Evolutionary conservation across 2,113 vertebrate genomes (phyloP).

Genomic region (Serilophus lunatus): DNA sequence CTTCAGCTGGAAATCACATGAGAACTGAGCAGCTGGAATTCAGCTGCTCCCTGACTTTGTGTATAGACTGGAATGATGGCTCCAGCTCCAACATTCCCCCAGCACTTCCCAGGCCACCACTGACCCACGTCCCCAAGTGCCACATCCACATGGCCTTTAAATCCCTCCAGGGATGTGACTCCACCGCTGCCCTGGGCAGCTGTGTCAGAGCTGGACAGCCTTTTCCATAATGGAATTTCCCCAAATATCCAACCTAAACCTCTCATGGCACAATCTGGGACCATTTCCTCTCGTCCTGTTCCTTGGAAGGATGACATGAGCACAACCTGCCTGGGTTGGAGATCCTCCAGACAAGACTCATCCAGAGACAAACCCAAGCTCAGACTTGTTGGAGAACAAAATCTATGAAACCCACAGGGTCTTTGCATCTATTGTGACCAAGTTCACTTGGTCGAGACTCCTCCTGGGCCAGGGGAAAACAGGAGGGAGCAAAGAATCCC

Average conservation of each 20-base stretch:
- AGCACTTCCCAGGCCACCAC: background rate
- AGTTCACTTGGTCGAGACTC: background rate
- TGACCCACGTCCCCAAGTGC: background rate
- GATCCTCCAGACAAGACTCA: background rate
- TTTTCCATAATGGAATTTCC: background rate
- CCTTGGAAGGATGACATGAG: fast-evolving
- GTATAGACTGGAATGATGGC: too few relatives aligned
- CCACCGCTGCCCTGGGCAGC: background rate
- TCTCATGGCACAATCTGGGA: background rate
- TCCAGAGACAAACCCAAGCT: background rate
- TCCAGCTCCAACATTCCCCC: background rate
- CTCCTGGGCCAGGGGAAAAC: background rate
- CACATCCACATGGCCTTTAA: background rate
- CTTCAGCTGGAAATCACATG: background rate
- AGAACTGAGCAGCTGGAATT: background rate
- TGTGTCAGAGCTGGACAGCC: background rate
- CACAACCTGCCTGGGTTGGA: background rate
- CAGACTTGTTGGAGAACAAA: background rate
- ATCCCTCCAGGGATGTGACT: background rate
- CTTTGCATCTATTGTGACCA: too few relatives aligned
- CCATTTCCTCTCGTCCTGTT: background rate
- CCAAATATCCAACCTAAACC: background rate
- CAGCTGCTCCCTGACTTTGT: background rate
- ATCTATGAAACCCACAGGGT: background rate
- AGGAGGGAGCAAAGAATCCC: background rate